Conservation (phyloP, 2,113 vertebrate species). For the Corythornis vintsioides region DNA sequence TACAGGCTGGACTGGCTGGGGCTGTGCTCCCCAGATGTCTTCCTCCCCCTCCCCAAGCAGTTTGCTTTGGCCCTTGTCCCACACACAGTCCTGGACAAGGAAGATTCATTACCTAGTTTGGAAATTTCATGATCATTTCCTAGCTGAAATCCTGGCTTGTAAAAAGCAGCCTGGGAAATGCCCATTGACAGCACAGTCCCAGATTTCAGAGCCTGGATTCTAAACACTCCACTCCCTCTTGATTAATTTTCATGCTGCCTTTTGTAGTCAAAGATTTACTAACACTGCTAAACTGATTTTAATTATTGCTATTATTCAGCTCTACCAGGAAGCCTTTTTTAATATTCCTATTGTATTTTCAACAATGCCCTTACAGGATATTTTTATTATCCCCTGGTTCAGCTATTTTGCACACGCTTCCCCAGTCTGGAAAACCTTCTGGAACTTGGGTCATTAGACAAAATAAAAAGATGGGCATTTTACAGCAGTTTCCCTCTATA, state of each 20-base stretch:
- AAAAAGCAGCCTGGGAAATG: background rate
- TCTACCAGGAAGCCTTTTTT: background rate
- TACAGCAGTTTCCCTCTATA: background rate
- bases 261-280: background rate
- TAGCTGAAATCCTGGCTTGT: background rate
- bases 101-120: background rate
- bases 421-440: background rate
- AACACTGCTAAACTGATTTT: background rate
- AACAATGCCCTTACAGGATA: background rate
- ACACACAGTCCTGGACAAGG: rapidly evolving
- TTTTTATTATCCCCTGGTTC: background rate
- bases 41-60: no score
- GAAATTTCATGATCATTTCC: background rate
- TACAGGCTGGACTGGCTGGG: rapidly evolving
- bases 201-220: background rate
- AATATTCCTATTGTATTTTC: background rate
- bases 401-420: background rate
- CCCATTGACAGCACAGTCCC: rapidly evolving
- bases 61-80: background rate
- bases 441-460: background rate
- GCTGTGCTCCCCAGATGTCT: background rate
- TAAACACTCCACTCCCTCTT: background rate
- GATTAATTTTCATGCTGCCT: background rate
- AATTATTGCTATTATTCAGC: conserved; percentile 24
- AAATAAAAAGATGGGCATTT: background rate